phyloP scores from a whole-genome alignment of 2,113 vertebrate species.

The Galbula dea region DNA sequence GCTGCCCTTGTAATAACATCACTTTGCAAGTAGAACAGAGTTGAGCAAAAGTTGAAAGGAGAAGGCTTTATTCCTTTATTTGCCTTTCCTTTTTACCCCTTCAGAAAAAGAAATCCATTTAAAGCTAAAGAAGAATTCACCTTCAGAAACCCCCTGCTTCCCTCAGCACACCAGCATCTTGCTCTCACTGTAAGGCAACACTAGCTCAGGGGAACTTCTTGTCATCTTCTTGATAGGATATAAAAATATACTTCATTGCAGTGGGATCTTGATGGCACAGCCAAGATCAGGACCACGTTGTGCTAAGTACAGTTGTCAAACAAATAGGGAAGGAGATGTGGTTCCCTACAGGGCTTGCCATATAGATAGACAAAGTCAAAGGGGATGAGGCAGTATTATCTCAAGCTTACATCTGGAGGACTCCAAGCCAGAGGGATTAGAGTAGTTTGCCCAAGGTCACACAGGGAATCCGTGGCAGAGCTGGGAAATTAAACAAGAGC shows the following conservation, averaged over 20 bases:
- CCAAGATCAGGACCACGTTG: neutral
- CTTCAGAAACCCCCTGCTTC: neutral
- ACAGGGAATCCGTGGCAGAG: neutral
- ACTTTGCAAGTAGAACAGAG: neutral
- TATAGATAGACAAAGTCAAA: constrained; percentile 43
- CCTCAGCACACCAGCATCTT: neutral
- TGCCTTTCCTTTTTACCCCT: neutral
- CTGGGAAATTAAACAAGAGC: neutral
- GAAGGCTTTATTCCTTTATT: neutral
- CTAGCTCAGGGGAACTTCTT: neutral
- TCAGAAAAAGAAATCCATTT: neutral
- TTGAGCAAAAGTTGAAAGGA: neutral
- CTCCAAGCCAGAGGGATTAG: neutral
- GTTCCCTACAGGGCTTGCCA: neutral
- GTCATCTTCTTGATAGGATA: neutral
- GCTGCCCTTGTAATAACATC: neutral
- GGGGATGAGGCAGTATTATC: constrained; percentile 38
- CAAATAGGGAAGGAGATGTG: neutral
- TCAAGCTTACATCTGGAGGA: neutral
- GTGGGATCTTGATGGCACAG: neutral
- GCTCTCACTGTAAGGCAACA: neutral
- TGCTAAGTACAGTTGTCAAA: neutral
- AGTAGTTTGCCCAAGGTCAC: constrained; percentile 24
- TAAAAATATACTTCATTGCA: neutral
- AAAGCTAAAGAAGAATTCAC: neutral